phyloP scores from a whole-genome alignment of 2,113 vertebrate genomes.

The Cavia aperea region DNA sequence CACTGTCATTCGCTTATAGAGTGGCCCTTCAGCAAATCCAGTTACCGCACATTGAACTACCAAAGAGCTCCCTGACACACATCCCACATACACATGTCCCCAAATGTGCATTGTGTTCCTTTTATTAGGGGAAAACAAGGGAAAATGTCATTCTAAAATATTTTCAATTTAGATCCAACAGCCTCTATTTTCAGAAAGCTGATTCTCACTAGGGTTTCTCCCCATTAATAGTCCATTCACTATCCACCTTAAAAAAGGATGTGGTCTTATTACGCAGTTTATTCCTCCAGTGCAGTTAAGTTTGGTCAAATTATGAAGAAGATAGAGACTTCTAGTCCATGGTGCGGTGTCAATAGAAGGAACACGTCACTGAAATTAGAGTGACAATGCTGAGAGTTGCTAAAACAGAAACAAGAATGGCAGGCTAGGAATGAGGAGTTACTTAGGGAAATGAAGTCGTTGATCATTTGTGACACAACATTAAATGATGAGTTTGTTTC shows the following conservation, averaged over 20 bases:
- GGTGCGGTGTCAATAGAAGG: neutral
- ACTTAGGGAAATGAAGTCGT: neutral
- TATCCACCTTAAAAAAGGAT: neutral
- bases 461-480: neutral
- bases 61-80: neutral
- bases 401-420: neutral
- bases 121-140: neutral
- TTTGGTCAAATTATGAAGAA: neutral
- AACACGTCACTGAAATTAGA: neutral
- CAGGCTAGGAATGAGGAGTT: neutral
- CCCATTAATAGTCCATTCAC: neutral
- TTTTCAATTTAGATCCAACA: neutral
- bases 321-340: neutral
- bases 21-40: neutral
- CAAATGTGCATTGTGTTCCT: neutral
- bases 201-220: neutral
- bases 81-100: accelerated
- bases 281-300: neutral
- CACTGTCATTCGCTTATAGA: neutral
- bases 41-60: neutral
- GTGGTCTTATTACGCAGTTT: neutral
- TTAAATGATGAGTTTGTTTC: neutral
- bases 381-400: neutral
- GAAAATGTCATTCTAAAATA: neutral
- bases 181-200: neutral